A percentile compares a stretch with the other conserved stretches of the same genome.
These are phyloP conservation scores for Mionectes olivaceus DNA, from an alignment of 2,797 vertebrate genomes.

Conservation along the genomic window DNA sequence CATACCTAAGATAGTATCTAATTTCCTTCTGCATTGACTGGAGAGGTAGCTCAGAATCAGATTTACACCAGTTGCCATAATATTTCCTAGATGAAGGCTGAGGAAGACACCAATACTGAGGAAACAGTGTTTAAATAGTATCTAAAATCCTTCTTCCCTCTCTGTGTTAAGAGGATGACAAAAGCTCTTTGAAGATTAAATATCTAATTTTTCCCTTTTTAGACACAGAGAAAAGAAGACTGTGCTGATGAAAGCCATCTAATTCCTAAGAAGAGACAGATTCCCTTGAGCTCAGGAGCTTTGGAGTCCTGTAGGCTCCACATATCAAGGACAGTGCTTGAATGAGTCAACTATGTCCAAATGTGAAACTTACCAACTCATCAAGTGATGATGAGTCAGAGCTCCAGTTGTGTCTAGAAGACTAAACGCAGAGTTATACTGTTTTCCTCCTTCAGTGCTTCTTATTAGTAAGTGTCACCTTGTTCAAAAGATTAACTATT, in stretches of 20 bases:
- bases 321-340: rapidly evolving
- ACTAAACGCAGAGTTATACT: not conserved
- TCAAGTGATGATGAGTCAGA: not conserved
- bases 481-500: not conserved
- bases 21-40: not conserved
- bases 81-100: not conserved
- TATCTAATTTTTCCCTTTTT: not conserved
- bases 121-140: not conserved
- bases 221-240: not conserved
- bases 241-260: not conserved
- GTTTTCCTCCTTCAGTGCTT: not conserved
- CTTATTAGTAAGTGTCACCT: not conserved
- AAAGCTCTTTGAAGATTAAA: not conserved
- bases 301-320: not conserved
- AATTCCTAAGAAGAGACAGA: not conserved
- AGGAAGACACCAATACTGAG: not conserved
- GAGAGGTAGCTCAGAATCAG: not conserved
- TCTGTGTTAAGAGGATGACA: not conserved
- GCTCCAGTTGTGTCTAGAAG: not conserved
- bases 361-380: not conserved
- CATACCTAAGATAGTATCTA: not conserved
- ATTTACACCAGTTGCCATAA: not conserved
- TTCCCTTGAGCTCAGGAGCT: not conserved
- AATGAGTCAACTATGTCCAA: not conserved
- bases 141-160: not conserved